Percentiles rank a stretch among this genome's conserved stretches.
Conservation (phyloP, 2,113 vertebrate species). For the Entomyzon cyanotis region DNA sequence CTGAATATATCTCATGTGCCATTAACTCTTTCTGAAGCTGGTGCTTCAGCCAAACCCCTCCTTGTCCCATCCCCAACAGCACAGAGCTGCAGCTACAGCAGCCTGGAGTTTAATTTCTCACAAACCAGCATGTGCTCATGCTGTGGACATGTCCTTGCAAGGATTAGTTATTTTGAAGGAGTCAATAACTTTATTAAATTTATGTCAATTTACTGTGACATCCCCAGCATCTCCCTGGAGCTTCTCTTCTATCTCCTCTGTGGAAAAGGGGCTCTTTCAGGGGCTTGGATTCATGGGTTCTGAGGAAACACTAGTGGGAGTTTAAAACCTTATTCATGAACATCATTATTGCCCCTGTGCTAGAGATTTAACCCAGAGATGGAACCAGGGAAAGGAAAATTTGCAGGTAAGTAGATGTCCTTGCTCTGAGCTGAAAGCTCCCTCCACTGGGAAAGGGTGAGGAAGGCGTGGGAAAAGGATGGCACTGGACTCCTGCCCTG, state of each 20-base stretch:
- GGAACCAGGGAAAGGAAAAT: neutral
- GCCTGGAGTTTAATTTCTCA: neutral
- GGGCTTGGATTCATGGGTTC: neutral
- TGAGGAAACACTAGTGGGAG: neutral
- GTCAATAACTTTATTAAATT: neutral
- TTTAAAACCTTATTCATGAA: neutral
- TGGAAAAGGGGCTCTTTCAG: neutral
- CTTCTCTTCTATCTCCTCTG: neutral
- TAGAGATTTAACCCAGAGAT: neutral
- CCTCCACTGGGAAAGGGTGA: neutral
- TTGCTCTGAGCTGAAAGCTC: neutral
- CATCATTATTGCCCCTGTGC: neutral
- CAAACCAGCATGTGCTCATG: rapidly evolving
- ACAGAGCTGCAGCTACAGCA: neutral
- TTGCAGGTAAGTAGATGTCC: neutral
- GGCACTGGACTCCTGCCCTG: neutral
- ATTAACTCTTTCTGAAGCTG: slow-evolving; percentile 11
- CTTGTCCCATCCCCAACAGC: neutral
- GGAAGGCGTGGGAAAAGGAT: neutral
- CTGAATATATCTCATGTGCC: neutral
- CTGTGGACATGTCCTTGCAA: neutral
- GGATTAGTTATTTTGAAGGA: neutral
- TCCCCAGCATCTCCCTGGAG: neutral
- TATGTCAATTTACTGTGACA: neutral
- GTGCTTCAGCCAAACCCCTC: neutral